Evolutionary conservation across 2,113 vertebrate species (phyloP).

Genomic region (Cyrtonyx montezumae): DNA sequence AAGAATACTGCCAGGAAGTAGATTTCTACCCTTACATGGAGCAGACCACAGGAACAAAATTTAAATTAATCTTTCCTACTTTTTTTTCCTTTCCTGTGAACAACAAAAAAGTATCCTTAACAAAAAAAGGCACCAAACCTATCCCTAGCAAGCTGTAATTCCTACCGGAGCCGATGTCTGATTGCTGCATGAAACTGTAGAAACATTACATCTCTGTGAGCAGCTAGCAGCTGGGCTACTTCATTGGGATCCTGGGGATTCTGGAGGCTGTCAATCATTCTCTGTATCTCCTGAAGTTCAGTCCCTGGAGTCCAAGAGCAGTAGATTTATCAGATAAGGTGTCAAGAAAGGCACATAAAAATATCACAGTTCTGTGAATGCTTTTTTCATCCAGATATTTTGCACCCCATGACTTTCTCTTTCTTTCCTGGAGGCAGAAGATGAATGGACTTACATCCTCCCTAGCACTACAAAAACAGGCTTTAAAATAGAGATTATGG

Average conservation of each 20-base stretch:
- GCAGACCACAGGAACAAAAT: not conserved
- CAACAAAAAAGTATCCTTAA: not conserved
- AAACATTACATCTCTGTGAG: constrained; percentile 76
- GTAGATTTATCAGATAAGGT: not conserved
- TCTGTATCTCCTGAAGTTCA: constrained; percentile 79
- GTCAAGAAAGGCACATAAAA: not conserved
- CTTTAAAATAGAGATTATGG: not conserved
- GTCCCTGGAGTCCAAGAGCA: constrained; percentile 54
- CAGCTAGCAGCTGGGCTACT: constrained; percentile 66
- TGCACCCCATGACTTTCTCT: not conserved
- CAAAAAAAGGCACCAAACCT: not conserved
- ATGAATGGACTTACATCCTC: not conserved
- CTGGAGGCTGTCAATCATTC: constrained; percentile 73
- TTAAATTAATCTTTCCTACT: not conserved
- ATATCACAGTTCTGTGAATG: not conserved
- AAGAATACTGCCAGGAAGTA: not conserved
- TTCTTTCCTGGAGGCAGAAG: not conserved
- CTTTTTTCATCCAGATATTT: not conserved
- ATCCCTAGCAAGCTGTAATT: not conserved
- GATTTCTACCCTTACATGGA: not conserved
- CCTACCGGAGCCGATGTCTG: constrained; percentile 73
- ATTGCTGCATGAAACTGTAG: constrained; percentile 76
- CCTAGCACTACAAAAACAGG: not conserved
- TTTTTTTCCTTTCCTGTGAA: not conserved
- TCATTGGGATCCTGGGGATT: constrained; percentile 69